Evolutionary conservation across 2,113 vertebrate species (phyloP).

Genomic region (Aythya baeri): DNA sequence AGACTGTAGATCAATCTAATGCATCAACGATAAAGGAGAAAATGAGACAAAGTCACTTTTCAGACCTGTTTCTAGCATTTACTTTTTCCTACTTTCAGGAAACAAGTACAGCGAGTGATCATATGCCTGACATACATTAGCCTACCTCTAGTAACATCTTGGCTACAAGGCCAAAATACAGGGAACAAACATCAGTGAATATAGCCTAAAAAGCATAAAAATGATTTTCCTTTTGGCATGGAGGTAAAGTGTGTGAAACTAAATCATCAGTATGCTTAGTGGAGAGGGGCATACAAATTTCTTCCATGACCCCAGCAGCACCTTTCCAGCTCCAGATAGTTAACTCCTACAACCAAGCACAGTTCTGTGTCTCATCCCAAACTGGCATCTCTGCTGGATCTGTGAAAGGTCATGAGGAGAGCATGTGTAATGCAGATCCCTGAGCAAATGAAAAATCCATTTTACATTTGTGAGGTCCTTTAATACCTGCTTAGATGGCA

Average conservation of each 20-base stretch:
- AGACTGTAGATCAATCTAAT: background rate
- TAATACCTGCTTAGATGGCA: background rate
- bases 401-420: background rate
- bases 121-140: background rate
- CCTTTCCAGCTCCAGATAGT: background rate
- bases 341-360: background rate
- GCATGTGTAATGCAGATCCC: background rate
- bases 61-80: background rate
- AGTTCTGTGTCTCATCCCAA: background rate
- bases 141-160: background rate
- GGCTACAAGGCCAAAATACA: background rate
- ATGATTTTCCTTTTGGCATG: background rate
- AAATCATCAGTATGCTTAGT: background rate
- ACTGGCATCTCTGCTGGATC: background rate
- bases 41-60: conserved; percentile 12
- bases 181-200: background rate
- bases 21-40: background rate
- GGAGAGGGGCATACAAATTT: background rate
- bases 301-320: background rate
- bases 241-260: background rate
- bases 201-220: background rate
- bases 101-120: conserved; percentile 17
- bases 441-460: background rate
- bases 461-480: background rate
- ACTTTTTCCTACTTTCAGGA: conserved; percentile 14